These are phyloP conservation scores for Dendrocincla fuliginosa DNA, from an alignment of 2,797 vertebrate genomes.

Conservation along the genomic window DNA sequence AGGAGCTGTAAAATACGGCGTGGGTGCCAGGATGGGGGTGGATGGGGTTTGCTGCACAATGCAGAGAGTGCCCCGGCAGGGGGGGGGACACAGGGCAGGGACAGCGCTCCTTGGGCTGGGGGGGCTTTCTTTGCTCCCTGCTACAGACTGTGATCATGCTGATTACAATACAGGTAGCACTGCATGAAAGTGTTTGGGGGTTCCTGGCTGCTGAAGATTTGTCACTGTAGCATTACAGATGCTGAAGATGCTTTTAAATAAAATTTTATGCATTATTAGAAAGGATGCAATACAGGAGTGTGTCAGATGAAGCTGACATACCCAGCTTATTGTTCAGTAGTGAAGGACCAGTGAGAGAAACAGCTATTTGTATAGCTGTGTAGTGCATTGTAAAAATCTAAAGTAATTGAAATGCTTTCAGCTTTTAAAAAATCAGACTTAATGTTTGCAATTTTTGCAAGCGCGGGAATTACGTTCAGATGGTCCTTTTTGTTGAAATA, in stretches of 20 bases:
- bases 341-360: not conserved
- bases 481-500: not conserved
- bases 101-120: not conserved
- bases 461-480: not conserved
- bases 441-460: not conserved
- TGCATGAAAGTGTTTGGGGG: not conserved
- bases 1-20: constrained; percentile 57
- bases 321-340: not conserved
- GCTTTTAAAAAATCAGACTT: not conserved
- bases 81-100: too few relatives aligned
- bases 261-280: not conserved
- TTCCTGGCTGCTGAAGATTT: not conserved
- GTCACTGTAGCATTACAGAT: not conserved
- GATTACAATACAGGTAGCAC: not conserved
- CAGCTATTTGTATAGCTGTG: not conserved
- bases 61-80: not conserved
- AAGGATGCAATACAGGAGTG: not conserved
- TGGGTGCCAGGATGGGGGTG: not conserved
- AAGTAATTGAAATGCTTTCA: not conserved
- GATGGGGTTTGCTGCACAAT: constrained; percentile 9
- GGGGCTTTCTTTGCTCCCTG: constrained; percentile 5
- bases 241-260: not conserved
- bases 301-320: not conserved
- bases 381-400: not conserved
- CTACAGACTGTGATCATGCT: not conserved